Conservation (phyloP, 2,888 invertebrate genomes). For the Pasiphila rectangulata region DNA sequence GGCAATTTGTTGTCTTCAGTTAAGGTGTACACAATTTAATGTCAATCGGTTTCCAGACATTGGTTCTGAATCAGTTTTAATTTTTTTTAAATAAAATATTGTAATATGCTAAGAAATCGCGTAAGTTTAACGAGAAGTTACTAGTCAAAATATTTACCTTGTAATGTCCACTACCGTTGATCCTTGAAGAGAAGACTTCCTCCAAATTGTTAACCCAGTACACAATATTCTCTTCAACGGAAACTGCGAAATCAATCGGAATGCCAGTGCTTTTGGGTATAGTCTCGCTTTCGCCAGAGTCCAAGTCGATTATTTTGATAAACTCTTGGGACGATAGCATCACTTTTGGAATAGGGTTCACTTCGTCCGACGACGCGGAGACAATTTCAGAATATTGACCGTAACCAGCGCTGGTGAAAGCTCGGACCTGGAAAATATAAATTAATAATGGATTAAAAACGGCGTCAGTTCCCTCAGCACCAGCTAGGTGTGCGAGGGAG, state of each 20-base stretch:
- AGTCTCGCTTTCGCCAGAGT: constrained; percentile 83
- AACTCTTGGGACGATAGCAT: constrained; percentile 87
- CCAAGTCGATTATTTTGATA: constrained; percentile 88
- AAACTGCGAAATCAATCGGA: constrained; percentile 85
- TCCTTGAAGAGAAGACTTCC: constrained; percentile 83
- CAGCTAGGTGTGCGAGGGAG: constrained; percentile 79
- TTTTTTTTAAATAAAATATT: too few relatives aligned
- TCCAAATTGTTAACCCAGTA: constrained; percentile 92
- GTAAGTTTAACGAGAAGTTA: too few relatives aligned
- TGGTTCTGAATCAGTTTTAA: too few relatives aligned
- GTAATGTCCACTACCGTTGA: constrained; percentile 76
- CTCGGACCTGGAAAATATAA: constrained; percentile 83
- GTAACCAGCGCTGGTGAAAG: constrained; percentile 88
- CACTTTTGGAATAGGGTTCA: constrained; percentile 89
- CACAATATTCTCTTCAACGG: constrained; percentile 86
- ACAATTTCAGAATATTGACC: constrained; percentile 86
- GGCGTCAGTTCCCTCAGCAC: constrained; percentile 78
- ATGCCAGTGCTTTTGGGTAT: constrained; percentile 83
- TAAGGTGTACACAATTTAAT: too few relatives aligned
- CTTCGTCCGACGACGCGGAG: constrained; percentile 82
- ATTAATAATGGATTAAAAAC: not conserved
- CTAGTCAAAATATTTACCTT: too few relatives aligned
- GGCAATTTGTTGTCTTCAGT: too few relatives aligned
- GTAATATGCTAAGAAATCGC: too few relatives aligned
- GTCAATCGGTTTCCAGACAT: too few relatives aligned